These are phyloP conservation scores for Minunthozetes semirufus DNA, from an alignment of 2,888 invertebrate species.

Conservation along the genomic window DNA sequence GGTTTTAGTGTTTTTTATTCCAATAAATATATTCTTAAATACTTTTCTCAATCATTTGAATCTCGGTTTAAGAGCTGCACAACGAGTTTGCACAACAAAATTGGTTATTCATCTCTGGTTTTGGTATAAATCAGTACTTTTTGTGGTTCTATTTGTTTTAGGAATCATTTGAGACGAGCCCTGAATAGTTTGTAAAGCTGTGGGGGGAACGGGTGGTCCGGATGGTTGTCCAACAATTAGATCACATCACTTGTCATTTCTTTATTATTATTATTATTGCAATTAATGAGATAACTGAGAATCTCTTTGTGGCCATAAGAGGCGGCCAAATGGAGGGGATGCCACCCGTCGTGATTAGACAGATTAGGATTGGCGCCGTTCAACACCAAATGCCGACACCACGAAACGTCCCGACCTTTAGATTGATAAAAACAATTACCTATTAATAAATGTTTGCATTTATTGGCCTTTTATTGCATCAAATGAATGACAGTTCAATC, in stretches of 20 bases:
- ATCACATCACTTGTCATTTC: conserved; percentile 16
- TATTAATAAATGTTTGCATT: neutral
- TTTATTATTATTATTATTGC: conserved; percentile 35
- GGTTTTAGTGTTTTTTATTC: no score
- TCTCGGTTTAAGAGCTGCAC: neutral
- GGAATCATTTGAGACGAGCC: neutral
- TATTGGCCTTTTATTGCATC: no score
- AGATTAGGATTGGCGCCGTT: conserved; percentile 39
- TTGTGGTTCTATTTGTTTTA: neutral
- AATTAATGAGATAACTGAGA: conserved; percentile 37
- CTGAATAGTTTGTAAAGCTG: no score
- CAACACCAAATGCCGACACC: conserved; percentile 37
- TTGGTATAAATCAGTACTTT: no score
- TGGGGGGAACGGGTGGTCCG: neutral
- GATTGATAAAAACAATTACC: neutral
- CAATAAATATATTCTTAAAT: no score
- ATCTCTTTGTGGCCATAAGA: conserved; percentile 35
- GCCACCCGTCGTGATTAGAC: conserved; percentile 39
- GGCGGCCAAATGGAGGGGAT: conserved; percentile 39
- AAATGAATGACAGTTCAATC: no score
- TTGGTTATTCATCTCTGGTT: neutral
- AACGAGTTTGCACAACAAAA: neutral
- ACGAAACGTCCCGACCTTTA: conserved; percentile 37
- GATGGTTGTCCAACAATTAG: neutral
- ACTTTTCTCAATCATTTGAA: no score